Percentiles rank a stretch among this genome's conserved stretches.
Evolutionary conservation across 2,888 invertebrate genomes (phyloP).

Genomic region (Parnassius mnemosyne): DNA sequence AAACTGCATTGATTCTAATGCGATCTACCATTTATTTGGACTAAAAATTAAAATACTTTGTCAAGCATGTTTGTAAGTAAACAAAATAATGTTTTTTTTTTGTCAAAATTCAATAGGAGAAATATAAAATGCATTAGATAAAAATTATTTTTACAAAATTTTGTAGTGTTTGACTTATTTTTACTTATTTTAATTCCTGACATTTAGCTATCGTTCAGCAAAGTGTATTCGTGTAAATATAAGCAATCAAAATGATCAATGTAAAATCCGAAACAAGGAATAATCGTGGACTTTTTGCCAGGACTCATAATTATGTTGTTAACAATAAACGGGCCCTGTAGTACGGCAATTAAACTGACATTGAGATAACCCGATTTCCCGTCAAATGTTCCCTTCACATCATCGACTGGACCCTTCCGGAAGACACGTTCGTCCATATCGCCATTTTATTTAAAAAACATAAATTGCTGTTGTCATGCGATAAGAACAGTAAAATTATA

Average conservation of each 20-base stretch:
- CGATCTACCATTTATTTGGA: constrained; percentile 14
- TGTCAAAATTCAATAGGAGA: neutral
- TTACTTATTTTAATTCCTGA: too few species aligned
- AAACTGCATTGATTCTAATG: too few species aligned
- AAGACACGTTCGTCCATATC: constrained; percentile 4
- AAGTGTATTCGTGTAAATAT: too few species aligned
- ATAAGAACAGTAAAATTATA: constrained; percentile 2
- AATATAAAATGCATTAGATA: neutral
- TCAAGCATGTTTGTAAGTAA: neutral
- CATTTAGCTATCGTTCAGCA: too few species aligned
- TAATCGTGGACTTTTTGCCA: neutral
- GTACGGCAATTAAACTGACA: constrained; percentile 51
- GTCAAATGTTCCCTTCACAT: constrained; percentile 44
- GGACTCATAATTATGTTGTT: constrained; percentile 34
- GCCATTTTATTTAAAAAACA: constrained; percentile 14
- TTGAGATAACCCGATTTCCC: constrained; percentile 69
- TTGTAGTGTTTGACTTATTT: too few species aligned
- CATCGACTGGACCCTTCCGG: constrained; percentile 1
- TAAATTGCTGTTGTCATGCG: constrained; percentile 7
- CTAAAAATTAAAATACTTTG: constrained; percentile 1
- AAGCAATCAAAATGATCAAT: too few species aligned
- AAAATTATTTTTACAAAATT: too few species aligned
- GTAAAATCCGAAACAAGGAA: too few species aligned
- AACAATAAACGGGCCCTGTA: constrained; percentile 47
- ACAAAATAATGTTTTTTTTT: neutral